Conservation (phyloP, 2,113 vertebrate genomes). For the Psammodynastes pulverulentus region DNA sequence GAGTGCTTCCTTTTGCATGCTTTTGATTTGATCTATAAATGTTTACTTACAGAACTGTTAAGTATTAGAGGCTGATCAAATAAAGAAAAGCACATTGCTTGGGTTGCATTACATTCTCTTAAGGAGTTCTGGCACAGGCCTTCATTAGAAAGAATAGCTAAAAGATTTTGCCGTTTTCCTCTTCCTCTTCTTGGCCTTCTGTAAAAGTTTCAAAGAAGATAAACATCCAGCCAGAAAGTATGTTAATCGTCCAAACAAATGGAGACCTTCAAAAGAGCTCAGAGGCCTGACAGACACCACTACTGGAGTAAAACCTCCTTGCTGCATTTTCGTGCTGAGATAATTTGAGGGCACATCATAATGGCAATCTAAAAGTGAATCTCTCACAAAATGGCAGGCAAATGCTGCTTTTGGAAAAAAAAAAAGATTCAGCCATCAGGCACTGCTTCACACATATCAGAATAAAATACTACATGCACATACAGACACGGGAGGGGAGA, state of each 20-base stretch:
- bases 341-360: background rate
- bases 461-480: background rate
- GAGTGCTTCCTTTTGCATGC: constrained; percentile 65
- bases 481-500: background rate
- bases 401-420: background rate
- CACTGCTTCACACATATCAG: background rate
- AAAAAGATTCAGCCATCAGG: background rate
- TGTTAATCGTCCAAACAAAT: constrained; percentile 69
- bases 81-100: constrained; percentile 56
- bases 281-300: constrained; percentile 43
- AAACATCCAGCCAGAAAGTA: constrained; percentile 66
- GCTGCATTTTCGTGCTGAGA: background rate
- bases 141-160: constrained; percentile 47
- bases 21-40: constrained; percentile 66
- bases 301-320: constrained; percentile 6
- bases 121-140: constrained; percentile 28
- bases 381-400: background rate
- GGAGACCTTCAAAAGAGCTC: constrained; percentile 62
- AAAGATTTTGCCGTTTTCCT: background rate
- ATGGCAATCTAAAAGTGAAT: background rate
- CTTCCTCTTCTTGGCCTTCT: constrained; percentile 43
- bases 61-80: constrained; percentile 70
- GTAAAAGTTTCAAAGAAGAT: constrained; percentile 70
- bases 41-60: constrained; percentile 69
- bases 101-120: constrained; percentile 40